Evolutionary conservation across 2,113 vertebrate genomes (phyloP).

Genomic region (Pycnonotus jocosus): DNA sequence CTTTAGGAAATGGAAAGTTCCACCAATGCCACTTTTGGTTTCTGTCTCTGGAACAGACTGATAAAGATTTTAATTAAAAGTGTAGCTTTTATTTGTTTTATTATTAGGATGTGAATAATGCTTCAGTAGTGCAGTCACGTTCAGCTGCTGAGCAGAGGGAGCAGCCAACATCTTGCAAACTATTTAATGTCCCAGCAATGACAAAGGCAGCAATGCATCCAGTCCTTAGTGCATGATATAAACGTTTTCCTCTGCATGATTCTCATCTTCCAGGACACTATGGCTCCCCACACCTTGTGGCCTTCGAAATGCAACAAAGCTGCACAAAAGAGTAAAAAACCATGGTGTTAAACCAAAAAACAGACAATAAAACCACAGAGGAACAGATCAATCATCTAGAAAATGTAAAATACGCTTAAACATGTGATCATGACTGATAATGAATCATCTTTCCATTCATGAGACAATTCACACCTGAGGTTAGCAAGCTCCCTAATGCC

Average conservation of each 20-base stretch:
- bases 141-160: not conserved
- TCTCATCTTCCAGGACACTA: slow-evolving; percentile 22
- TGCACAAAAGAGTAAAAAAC: not conserved
- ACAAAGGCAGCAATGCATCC: not conserved
- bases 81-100: slow-evolving; percentile 29
- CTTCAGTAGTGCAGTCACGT: not conserved
- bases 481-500: not conserved
- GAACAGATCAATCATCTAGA: not conserved
- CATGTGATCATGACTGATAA: not conserved
- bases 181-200: not conserved
- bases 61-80: slow-evolving; percentile 1
- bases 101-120: not conserved
- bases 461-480: not conserved
- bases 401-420: not conserved
- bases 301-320: slow-evolving; percentile 10
- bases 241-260: slow-evolving; percentile 31
- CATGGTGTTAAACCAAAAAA: not conserved
- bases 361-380: not conserved
- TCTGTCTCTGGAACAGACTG: not conserved
- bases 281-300: not conserved
- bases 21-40: not conserved
- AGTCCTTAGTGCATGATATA: slow-evolving; percentile 34
- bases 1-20: not conserved
- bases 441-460: not conserved
- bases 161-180: not conserved